These are phyloP conservation scores for Nothura maculosa DNA, from an alignment of 2,797 vertebrate genomes.

Conservation along the genomic window DNA sequence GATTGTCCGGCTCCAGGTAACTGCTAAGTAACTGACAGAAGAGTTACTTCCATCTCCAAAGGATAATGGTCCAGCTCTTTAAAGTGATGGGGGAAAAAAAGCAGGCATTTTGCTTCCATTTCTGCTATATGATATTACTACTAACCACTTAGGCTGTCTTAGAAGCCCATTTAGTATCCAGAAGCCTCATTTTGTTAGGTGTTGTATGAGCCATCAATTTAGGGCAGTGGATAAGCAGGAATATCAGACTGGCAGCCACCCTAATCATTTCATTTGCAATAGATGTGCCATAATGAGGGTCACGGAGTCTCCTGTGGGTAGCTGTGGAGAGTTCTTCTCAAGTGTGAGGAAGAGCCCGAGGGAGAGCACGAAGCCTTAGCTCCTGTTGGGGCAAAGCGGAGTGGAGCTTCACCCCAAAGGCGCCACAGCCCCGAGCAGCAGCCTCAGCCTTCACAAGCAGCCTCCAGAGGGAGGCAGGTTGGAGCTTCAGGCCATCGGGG, in stretches of 20 bases:
- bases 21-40: neutral
- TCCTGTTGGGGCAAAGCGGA: neutral
- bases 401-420: neutral
- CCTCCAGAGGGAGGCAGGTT: neutral
- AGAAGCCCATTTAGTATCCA: neutral
- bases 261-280: neutral
- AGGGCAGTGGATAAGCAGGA: accelerated
- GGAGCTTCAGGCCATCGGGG: neutral
- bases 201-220: neutral
- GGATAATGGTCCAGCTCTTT: neutral
- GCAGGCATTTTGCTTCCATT: neutral
- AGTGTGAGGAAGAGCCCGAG: neutral
- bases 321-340: neutral
- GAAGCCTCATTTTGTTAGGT: neutral
- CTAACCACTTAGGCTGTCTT: neutral
- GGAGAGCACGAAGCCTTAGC: accelerated
- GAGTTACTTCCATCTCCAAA: neutral
- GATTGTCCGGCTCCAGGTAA: neutral
- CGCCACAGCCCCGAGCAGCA: neutral
- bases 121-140: neutral
- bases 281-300: neutral
- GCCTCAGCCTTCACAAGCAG: neutral
- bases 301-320: neutral
- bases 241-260: neutral
- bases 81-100: neutral